These are phyloP conservation scores for Triplophysa dalaica DNA, from an alignment of 2,113 vertebrate genomes.

Conservation along the genomic window DNA sequence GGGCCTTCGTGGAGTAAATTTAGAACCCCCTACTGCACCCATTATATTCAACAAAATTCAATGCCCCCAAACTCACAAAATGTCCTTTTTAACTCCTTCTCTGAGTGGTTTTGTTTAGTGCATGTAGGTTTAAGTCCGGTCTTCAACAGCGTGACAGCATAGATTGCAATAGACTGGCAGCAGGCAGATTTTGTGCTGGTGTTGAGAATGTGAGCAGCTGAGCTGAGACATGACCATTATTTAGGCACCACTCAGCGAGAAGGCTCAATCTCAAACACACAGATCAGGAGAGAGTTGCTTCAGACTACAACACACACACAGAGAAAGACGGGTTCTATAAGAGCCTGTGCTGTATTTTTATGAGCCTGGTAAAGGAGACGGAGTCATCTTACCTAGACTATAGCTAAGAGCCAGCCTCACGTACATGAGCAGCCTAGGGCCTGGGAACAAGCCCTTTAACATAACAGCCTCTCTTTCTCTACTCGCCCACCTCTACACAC, in stretches of 20 bases:
- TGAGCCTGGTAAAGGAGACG: neutral
- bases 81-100: too few species aligned
- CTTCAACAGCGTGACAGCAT: neutral
- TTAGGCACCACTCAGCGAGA: constrained; percentile 40
- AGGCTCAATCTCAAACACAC: constrained; percentile 22
- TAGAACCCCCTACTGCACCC: too few species aligned
- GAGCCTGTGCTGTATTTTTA: constrained; percentile 18
- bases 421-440: constrained; percentile 5
- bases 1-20: too few species aligned
- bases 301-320: constrained; percentile 36
- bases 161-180: constrained; percentile 8
- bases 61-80: too few species aligned
- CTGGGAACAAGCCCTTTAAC: constrained; percentile 26
- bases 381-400: constrained; percentile 33
- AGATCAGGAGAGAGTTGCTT: constrained; percentile 50
- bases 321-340: constrained; percentile 28
- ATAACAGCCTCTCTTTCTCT: neutral
- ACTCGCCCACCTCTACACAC: neutral
- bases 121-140: too few species aligned
- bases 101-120: too few species aligned
- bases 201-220: constrained; percentile 39
- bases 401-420: neutral
- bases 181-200: constrained; percentile 21
- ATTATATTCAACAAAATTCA: too few species aligned
- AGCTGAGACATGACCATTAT: constrained; percentile 65